phyloP scores from a whole-genome alignment of 2,113 vertebrate genomes.

The Puntigrus tetrazona region DNA sequence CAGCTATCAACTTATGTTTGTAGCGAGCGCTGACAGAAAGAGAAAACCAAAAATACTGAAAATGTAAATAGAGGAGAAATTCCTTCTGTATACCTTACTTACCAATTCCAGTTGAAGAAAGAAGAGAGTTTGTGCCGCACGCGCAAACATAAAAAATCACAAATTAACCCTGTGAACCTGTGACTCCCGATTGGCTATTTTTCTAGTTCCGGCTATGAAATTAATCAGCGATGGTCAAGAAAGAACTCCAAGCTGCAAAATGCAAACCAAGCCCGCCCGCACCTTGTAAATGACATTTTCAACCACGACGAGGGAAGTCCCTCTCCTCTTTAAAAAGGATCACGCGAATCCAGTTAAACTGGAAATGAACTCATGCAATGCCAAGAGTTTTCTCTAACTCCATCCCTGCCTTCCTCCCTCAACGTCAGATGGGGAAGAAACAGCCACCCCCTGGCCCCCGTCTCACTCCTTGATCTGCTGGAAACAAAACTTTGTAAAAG shows the following conservation, averaged over 20 bases:
- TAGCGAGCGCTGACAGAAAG: slow-evolving; percentile 63
- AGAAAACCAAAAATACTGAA: slow-evolving; percentile 56
- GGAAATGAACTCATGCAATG: background rate
- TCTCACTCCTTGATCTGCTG: slow-evolving; percentile 17
- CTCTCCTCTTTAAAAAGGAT: slow-evolving; percentile 17
- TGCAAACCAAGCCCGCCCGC: background rate
- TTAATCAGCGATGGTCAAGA: background rate
- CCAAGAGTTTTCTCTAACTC: slow-evolving; percentile 24
- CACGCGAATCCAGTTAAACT: slow-evolving; percentile 28
- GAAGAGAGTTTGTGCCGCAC: slow-evolving; percentile 37
- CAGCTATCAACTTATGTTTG: slow-evolving; percentile 66
- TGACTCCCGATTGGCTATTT: slow-evolving; percentile 50
- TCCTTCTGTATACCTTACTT: slow-evolving; percentile 45
- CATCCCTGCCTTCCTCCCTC: slow-evolving; percentile 6
- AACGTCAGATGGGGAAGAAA: background rate
- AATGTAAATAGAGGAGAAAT: slow-evolving; percentile 61
- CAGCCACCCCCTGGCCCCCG: background rate
- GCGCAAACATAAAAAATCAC: background rate
- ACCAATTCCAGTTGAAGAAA: slow-evolving; percentile 25
- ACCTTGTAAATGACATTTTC: slow-evolving; percentile 22
- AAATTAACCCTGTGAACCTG: background rate
- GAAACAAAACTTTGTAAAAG: slow-evolving; percentile 9
- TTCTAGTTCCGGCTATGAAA: slow-evolving; percentile 12
- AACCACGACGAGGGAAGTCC: background rate
- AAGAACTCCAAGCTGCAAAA: slow-evolving; percentile 3